These are phyloP conservation scores for Cotesia chilonis DNA, from an alignment of 1,140 invertebrate species.

Conservation along the genomic window DNA sequence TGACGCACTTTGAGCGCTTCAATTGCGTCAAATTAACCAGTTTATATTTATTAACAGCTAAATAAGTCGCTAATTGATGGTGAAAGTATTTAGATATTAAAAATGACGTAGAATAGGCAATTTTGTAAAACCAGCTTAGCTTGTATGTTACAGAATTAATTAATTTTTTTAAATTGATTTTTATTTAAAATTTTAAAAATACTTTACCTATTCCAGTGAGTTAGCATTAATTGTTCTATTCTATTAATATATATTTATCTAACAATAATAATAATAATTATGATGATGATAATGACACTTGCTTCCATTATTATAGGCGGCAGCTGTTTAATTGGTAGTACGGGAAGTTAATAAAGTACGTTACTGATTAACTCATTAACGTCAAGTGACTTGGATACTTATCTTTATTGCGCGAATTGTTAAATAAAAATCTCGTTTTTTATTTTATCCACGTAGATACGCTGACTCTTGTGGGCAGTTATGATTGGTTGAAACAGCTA, in stretches of 20 bases:
- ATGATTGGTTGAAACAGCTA: not conserved
- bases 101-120: not conserved
- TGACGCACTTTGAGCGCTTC: slow-evolving; percentile 44
- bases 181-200: too few species aligned
- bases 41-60: slow-evolving; percentile 3
- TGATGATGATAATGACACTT: not conserved
- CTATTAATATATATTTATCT: too few species aligned
- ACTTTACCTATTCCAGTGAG: too few species aligned
- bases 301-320: not conserved
- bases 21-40: slow-evolving; percentile 26
- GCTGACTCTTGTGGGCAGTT: too few species aligned
- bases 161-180: too few species aligned
- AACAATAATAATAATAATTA: not conserved
- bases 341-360: slow-evolving; percentile 4
- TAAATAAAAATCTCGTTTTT: too few species aligned
- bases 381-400: slow-evolving; percentile 4
- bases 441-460: too few species aligned
- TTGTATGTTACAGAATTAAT: too few species aligned
- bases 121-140: too few species aligned
- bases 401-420: too few species aligned
- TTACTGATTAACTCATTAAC: slow-evolving; percentile 19
- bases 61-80: not conserved
- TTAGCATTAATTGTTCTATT: too few species aligned
- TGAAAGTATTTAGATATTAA: not conserved
- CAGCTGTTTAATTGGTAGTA: not conserved